Percentiles rank a stretch among this genome's conserved stretches.
Conservation (phyloP, 1,140 invertebrate genomes). For the Telenomus remus region DNA sequence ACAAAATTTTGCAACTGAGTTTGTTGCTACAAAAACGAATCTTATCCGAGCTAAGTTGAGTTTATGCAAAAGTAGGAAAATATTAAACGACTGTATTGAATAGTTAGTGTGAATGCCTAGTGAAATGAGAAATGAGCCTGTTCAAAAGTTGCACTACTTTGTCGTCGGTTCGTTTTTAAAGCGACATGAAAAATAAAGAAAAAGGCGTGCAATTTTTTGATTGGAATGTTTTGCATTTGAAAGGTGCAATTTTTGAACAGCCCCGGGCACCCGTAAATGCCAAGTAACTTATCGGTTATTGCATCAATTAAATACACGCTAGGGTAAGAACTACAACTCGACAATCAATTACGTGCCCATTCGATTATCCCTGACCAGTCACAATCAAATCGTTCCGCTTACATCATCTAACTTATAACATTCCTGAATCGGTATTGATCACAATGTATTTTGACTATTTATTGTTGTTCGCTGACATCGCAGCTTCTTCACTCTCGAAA, state of each 20-base stretch:
- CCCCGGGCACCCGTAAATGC: constrained; percentile 33
- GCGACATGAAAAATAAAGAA: no score
- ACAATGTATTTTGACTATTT: constrained; percentile 48
- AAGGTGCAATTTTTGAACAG: constrained; percentile 22
- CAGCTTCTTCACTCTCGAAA: background rate
- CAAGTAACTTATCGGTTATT: constrained; percentile 13
- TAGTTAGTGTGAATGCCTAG: constrained; percentile 1
- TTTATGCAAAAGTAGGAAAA: constrained; percentile 50
- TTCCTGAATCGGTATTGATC: constrained; percentile 42
- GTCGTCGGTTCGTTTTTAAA: no score
- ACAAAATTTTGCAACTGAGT: constrained; percentile 12
- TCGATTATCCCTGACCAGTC: constrained; percentile 6
- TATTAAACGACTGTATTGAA: constrained; percentile 33
- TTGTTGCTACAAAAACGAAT: background rate
- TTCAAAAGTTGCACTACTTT: no score
- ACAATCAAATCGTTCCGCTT: constrained; percentile 29
- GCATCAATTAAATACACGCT: constrained; percentile 2
- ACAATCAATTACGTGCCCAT: constrained; percentile 23
- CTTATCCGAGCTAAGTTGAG: constrained; percentile 30
- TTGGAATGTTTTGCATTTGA: no score
- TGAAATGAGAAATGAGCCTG: no score
- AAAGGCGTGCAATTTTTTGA: no score
- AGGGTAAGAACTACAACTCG: constrained; percentile 17
- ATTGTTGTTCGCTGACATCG: constrained; percentile 11
- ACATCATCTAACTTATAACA: constrained; percentile 21